Conservation (phyloP, 2,888 invertebrate species). For the Campopleginae sp. region DNA sequence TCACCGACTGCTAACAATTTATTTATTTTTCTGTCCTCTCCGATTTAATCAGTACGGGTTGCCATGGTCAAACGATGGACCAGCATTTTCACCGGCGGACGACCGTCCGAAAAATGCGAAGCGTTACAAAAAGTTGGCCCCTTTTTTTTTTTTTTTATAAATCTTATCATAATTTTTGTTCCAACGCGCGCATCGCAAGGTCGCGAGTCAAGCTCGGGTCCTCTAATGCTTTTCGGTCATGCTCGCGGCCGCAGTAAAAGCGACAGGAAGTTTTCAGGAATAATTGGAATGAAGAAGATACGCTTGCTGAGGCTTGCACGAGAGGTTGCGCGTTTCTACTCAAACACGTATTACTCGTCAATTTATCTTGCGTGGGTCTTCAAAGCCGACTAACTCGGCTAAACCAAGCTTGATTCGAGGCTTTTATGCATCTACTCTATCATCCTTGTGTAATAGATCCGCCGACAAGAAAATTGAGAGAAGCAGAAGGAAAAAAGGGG, state of each 20-base stretch:
- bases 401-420: conserved; percentile 48
- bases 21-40: background rate
- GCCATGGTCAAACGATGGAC: background rate
- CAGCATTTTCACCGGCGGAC: background rate
- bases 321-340: conserved; percentile 29
- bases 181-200: background rate
- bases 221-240: conserved; percentile 54
- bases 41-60: conserved; percentile 7
- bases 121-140: background rate
- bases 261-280: conserved; percentile 20
- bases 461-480: background rate
- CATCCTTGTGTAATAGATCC: background rate
- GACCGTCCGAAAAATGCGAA: background rate
- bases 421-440: conserved; percentile 41
- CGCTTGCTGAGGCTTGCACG: background rate
- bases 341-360: conserved; percentile 60
- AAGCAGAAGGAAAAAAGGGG: background rate
- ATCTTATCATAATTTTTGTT: conserved; percentile 34
- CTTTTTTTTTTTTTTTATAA: background rate
- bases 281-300: conserved; percentile 6
- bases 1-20: conserved; percentile 12
- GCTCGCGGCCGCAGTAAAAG: conserved; percentile 46
- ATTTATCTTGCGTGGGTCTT: conserved; percentile 61
- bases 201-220: conserved; percentile 28
- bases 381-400: conserved; percentile 58